Percentiles rank a stretch among this genome's conserved stretches.
phyloP scores from a whole-genome alignment of 37 sponge, comb jelly and placozoan genomes.

The Bolinopsis microptera region DNA sequence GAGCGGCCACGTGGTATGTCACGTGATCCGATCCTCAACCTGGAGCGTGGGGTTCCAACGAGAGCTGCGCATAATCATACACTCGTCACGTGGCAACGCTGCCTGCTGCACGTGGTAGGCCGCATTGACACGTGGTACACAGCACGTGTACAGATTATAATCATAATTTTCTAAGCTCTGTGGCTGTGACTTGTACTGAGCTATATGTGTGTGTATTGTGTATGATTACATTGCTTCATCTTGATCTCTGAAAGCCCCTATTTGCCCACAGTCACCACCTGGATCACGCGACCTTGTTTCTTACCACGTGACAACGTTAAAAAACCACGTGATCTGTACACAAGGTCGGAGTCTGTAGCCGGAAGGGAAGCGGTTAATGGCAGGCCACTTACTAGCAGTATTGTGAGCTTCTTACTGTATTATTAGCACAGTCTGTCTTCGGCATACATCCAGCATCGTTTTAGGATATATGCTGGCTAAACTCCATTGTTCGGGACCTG shows the following conservation, averaged over 20 bases:
- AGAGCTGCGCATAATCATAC: background rate
- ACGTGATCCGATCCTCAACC: background rate
- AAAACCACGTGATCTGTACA: background rate
- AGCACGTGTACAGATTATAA: slow-evolving; percentile 54
- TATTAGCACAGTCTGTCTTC: background rate
- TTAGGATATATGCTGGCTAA: too few species aligned
- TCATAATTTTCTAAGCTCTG: slow-evolving; percentile 59
- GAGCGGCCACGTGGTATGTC: background rate
- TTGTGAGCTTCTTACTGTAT: background rate
- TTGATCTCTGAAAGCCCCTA: background rate
- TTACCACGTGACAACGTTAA: background rate
- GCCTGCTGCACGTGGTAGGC: background rate
- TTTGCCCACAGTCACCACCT: background rate
- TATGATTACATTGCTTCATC: background rate
- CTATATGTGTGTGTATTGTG: slow-evolving; percentile 24
- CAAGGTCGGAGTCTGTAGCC: background rate
- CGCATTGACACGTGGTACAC: background rate
- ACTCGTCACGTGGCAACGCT: background rate
- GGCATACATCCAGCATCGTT: background rate
- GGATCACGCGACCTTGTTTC: background rate
- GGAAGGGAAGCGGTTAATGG: background rate
- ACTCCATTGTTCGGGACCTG: too few species aligned
- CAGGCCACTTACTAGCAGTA: background rate
- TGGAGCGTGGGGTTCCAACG: background rate
- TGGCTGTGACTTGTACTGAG: slow-evolving; percentile 40